These are phyloP conservation scores for Erynnis tages DNA, from an alignment of 2,888 invertebrate species.

Conservation along the genomic window DNA sequence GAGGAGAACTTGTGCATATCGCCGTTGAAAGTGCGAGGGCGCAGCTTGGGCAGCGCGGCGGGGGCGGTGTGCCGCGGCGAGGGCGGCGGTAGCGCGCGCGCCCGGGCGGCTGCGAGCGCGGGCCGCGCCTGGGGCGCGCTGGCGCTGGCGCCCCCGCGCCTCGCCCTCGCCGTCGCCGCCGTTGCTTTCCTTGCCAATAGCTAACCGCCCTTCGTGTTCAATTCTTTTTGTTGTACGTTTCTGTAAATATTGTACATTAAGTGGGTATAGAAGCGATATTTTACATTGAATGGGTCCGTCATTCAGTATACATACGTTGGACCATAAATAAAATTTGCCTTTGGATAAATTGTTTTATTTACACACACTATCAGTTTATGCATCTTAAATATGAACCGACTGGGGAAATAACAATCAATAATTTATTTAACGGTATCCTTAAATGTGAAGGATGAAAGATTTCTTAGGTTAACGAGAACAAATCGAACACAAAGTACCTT, in stretches of 20 bases:
- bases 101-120: conserved; percentile 52
- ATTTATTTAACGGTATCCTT: no score
- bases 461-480: no score
- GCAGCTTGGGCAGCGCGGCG: conserved; percentile 83
- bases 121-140: conserved; percentile 40
- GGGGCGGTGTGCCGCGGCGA: conserved; percentile 67
- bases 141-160: conserved; percentile 42
- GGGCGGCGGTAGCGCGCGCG: conserved; percentile 62
- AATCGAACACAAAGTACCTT: no score
- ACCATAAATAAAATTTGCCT: conserved; percentile 79
- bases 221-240: conserved; percentile 55
- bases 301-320: conserved; percentile 80
- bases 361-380: background rate
- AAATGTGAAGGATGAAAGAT: no score
- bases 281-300: conserved; percentile 79
- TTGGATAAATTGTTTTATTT: conserved; percentile 51
- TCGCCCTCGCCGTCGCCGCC: conserved; percentile 47
- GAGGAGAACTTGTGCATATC: conserved; percentile 92
- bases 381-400: background rate
- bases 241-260: conserved; percentile 79
- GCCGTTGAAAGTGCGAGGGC: conserved; percentile 90
- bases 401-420: no score
- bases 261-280: conserved; percentile 70
- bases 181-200: conserved; percentile 64
- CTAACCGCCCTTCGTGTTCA: conserved; percentile 72